phyloP scores from a whole-genome alignment of 2,888 invertebrate species.

The Cephalotes varians region DNA sequence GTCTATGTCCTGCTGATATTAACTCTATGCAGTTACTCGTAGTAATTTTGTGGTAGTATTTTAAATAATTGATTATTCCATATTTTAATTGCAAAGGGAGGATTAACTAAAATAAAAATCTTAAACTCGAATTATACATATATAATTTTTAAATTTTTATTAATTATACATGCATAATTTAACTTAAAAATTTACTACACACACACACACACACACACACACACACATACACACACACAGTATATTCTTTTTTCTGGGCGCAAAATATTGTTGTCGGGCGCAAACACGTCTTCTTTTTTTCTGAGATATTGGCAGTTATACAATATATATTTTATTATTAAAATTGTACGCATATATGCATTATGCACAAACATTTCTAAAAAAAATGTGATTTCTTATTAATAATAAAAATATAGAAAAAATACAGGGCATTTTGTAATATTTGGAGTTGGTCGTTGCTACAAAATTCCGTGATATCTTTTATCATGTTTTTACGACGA shows the following conservation, averaged over 20 bases:
- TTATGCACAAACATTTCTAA: neutral
- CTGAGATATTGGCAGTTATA: neutral
- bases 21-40: neutral
- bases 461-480: neutral
- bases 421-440: neutral
- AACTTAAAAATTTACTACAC: too few species aligned
- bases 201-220: too few species aligned
- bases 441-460: neutral
- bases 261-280: neutral
- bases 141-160: neutral
- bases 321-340: neutral
- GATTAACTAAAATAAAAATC: neutral
- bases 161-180: neutral
- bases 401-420: neutral
- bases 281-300: too few species aligned
- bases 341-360: neutral
- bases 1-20: neutral
- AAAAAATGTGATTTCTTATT: neutral
- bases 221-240: too few species aligned
- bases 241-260: neutral
- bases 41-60: neutral
- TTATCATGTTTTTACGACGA: neutral
- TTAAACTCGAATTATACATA: neutral
- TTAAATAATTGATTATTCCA: neutral
- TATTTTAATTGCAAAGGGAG: neutral